Evolutionary conservation across 2,888 invertebrate species (phyloP).

Genomic region (Lasioglossum villosulum): DNA sequence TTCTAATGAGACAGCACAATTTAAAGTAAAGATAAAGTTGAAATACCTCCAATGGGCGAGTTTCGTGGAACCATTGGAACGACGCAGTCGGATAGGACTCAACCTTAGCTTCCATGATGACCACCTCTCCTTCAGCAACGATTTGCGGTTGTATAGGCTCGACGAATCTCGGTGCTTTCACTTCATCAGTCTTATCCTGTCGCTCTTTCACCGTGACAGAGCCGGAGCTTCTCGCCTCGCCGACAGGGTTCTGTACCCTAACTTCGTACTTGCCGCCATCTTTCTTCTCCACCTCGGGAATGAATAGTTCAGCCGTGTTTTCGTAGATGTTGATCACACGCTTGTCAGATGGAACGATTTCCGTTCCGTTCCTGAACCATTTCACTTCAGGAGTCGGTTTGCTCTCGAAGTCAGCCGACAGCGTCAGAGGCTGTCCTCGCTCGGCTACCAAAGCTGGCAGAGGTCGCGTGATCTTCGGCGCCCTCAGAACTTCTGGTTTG

Average conservation of each 20-base stretch:
- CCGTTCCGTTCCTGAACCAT: conserved; percentile 94
- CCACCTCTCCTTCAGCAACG: conserved; percentile 90
- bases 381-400: conserved; percentile 90
- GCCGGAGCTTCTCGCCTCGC: conserved; percentile 92
- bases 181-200: conserved; percentile 85
- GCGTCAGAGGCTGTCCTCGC: conserved; percentile 88
- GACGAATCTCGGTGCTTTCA: conserved; percentile 90
- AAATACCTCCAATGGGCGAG: conserved; percentile 87
- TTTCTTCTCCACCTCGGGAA: conserved; percentile 89
- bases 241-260: conserved; percentile 90
- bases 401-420: conserved; percentile 91
- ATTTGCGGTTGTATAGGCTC: conserved; percentile 89
- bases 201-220: conserved; percentile 91
- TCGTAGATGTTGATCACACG: conserved; percentile 87
- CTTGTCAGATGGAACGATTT: conserved; percentile 88
- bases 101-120: conserved; percentile 91
- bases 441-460: conserved; percentile 90
- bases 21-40: not conserved
- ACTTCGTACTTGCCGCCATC: conserved; percentile 96
- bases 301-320: conserved; percentile 88
- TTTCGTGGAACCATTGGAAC: conserved; percentile 94
- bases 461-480: conserved; percentile 92
- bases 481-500: conserved; percentile 86
- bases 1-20: not conserved
- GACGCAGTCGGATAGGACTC: conserved; percentile 92